Evolutionary conservation across 2,113 vertebrate genomes (phyloP).

Genomic region (Ptyas mucosa): DNA sequence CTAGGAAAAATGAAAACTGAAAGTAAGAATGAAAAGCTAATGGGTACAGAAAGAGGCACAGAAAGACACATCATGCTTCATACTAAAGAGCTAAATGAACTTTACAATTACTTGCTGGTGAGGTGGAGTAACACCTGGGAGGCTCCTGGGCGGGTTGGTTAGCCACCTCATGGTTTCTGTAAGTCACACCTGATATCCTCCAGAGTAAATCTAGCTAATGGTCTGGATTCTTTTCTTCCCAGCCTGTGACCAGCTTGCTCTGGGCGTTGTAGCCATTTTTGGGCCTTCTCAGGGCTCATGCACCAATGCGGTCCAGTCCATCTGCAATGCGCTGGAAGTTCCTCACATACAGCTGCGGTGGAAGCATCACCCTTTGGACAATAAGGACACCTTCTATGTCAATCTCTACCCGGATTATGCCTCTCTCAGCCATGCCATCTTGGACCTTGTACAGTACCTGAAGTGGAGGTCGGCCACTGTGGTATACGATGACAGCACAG

Average conservation of each 20-base stretch:
- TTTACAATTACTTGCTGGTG: background rate
- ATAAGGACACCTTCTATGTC: slow-evolving; percentile 96
- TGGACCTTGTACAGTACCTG: slow-evolving; percentile 94
- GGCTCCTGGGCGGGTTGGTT: background rate
- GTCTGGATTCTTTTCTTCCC: slow-evolving; percentile 23
- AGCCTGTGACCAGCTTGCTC: slow-evolving; percentile 97
- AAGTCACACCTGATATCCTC: no score
- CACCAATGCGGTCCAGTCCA: slow-evolving; percentile 95
- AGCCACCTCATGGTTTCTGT: background rate
- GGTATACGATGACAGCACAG: slow-evolving; percentile 97
- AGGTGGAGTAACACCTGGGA: background rate
- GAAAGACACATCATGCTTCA: background rate
- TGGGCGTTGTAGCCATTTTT: slow-evolving; percentile 97
- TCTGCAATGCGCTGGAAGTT: slow-evolving; percentile 96
- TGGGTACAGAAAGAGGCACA: background rate
- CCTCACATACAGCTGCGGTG: slow-evolving; percentile 96
- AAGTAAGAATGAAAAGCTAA: background rate
- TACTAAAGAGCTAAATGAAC: background rate
- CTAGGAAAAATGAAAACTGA: background rate
- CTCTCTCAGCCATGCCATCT: slow-evolving; percentile 94
- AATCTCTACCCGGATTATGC: slow-evolving; percentile 97
- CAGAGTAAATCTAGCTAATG: background rate
- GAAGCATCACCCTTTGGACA: slow-evolving; percentile 98
- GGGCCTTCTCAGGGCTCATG: slow-evolving; percentile 97
- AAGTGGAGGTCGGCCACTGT: slow-evolving; percentile 98